A percentile compares a stretch with the other conserved stretches of the same genome.
Conservation (phyloP, 2,797 vertebrate species). For the Anomalospiza imberbis region DNA sequence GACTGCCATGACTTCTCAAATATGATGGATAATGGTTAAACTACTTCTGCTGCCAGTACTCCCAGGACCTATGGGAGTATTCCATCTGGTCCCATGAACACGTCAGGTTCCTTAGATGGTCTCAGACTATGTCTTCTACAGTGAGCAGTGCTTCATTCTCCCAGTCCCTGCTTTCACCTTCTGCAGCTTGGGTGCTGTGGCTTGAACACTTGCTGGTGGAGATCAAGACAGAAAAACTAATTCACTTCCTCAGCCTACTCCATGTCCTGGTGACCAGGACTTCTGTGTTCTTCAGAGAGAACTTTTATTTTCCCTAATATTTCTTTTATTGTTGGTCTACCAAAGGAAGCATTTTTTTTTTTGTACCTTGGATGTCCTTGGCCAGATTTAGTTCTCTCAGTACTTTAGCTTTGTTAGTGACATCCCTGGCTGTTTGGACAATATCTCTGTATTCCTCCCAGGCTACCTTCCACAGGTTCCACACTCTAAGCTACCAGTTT, state of each 20-base stretch:
- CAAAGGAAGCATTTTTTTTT: background rate
- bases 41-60: accelerated
- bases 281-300: background rate
- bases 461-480: background rate
- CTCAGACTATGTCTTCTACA: background rate
- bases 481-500: background rate
- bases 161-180: background rate
- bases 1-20: background rate
- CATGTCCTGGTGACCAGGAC: background rate
- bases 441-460: background rate
- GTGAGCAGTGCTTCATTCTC: background rate
- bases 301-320: background rate
- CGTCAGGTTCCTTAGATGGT: background rate
- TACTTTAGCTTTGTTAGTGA: background rate
- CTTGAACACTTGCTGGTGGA: background rate
- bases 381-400: background rate
- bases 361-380: background rate
- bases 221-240: background rate
- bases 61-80: too few relatives aligned
- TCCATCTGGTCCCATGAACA: too few relatives aligned
- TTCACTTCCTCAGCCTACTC: background rate
- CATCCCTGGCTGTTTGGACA: background rate
- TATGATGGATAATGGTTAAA: background rate
- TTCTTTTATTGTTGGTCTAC: background rate
- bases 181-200: background rate